phyloP scores from a whole-genome alignment of 1,140 invertebrate genomes.

The Ridgeia piscesae region DNA sequence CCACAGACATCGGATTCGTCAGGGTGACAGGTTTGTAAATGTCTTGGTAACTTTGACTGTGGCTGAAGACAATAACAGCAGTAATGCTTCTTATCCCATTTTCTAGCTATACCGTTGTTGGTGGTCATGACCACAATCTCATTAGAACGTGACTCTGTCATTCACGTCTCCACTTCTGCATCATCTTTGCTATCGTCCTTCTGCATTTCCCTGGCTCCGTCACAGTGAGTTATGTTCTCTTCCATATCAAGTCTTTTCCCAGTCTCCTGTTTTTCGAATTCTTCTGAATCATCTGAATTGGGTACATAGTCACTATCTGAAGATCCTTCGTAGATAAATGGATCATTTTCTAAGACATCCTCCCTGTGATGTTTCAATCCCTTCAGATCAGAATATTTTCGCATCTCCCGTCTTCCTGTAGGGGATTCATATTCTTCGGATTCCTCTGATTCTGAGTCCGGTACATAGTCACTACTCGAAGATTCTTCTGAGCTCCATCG shows the following conservation, averaged over 20 bases:
- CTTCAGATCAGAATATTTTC: not conserved
- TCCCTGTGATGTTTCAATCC: not conserved
- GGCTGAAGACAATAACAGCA: not conserved
- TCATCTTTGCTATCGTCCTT: not conserved
- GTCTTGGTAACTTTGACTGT: not conserved
- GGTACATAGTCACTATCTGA: not conserved
- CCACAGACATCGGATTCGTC: not conserved
- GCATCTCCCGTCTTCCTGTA: not conserved
- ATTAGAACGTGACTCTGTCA: not conserved
- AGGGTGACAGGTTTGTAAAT: not conserved
- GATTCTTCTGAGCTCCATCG: too few species aligned
- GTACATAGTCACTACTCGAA: too few species aligned
- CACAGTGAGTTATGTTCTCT: not conserved
- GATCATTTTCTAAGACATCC: not conserved
- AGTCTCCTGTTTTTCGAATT: not conserved
- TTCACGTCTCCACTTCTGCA: not conserved
- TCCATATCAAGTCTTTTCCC: not conserved
- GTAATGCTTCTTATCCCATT: not conserved
- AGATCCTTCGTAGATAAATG: too few species aligned
- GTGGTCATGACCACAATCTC: not conserved
- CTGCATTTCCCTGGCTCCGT: not conserved
- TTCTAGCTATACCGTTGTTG: not conserved
- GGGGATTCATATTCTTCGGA: not conserved
- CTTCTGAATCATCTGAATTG: too few species aligned
- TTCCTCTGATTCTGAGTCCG: not conserved